phyloP scores from a whole-genome alignment of 2,113 vertebrate species.

The Mionectes macconnelli region DNA sequence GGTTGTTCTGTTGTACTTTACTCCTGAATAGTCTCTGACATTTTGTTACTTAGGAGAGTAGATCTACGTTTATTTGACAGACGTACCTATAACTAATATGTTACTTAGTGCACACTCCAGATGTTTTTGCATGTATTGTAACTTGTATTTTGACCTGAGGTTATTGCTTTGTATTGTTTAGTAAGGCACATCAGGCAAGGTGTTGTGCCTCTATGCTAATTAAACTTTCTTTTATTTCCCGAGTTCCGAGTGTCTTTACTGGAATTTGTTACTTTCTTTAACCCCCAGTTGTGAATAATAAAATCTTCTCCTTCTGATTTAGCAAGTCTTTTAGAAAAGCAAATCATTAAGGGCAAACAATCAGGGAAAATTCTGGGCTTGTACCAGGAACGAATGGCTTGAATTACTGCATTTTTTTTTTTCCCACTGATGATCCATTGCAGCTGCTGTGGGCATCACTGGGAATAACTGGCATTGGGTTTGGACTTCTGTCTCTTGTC shows the following conservation, averaged over 20 bases:
- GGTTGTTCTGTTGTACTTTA: constrained; percentile 9
- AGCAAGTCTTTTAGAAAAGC: background rate
- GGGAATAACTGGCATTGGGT: background rate
- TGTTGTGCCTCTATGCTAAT: constrained; percentile 55
- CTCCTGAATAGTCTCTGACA: constrained; percentile 10
- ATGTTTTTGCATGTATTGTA: constrained; percentile 49
- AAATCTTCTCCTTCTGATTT: background rate
- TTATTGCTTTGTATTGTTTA: constrained; percentile 57
- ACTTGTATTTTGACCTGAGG: constrained; percentile 33
- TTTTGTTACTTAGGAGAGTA: constrained; percentile 49
- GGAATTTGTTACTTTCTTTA: background rate
- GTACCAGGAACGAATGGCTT: background rate
- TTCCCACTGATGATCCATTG: background rate
- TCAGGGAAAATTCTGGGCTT: background rate
- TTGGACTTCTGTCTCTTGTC: background rate
- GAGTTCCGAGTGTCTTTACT: background rate
- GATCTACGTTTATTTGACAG: constrained; percentile 38
- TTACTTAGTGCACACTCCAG: constrained; percentile 37
- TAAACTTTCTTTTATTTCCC: constrained; percentile 45
- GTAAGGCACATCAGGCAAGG: constrained; percentile 25
- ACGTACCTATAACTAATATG: background rate
- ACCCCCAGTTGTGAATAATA: rapidly evolving
- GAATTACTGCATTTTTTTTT: background rate
- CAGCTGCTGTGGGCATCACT: background rate
- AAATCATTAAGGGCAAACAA: background rate